Conservation (phyloP, 1,140 invertebrate genomes). For the Aphelenchoides avenae region DNA sequence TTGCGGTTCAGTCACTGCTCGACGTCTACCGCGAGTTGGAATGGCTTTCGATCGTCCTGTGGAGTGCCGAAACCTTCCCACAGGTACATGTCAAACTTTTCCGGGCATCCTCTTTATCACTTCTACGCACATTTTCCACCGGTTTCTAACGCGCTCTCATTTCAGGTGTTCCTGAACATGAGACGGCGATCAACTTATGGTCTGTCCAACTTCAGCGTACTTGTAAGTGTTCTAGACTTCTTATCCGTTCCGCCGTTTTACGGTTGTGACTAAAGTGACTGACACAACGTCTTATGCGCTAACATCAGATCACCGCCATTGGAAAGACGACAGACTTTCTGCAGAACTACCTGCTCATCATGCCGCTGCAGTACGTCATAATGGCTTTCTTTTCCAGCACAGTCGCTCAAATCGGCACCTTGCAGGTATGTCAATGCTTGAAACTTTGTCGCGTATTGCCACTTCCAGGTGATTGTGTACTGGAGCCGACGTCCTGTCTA, state of each 20-base stretch:
- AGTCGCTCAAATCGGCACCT: conserved; percentile 37
- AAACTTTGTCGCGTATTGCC: neutral
- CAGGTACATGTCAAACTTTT: too few relatives aligned
- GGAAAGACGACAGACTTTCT: conserved; percentile 47
- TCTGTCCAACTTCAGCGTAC: conserved; percentile 36
- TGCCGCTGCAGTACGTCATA: conserved; percentile 48
- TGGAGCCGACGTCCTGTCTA: conserved; percentile 8
- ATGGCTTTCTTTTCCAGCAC: conserved; percentile 50
- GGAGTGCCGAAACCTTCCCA: conserved; percentile 51
- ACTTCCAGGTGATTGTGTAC: conserved; percentile 1
- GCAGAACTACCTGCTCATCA: conserved; percentile 34
- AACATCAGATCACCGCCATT: conserved; percentile 37
- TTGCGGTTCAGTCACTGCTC: conserved; percentile 28
- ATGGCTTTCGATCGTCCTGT: conserved; percentile 46
- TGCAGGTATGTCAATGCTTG: conserved; percentile 39
- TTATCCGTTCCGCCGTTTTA: too few relatives aligned
- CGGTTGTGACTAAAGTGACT: too few relatives aligned
- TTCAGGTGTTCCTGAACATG: conserved; percentile 49
- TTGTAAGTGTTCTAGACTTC: too few relatives aligned
- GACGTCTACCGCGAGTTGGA: conserved; percentile 31
- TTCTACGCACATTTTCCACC: too few relatives aligned
- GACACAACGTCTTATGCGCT: too few relatives aligned
- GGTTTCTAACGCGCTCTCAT: too few relatives aligned
- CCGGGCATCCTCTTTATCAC: too few relatives aligned
- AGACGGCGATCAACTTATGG: conserved; percentile 40